Evolutionary conservation across 2,797 vertebrate species (phyloP).

Genomic region (Crax fasciolata): DNA sequence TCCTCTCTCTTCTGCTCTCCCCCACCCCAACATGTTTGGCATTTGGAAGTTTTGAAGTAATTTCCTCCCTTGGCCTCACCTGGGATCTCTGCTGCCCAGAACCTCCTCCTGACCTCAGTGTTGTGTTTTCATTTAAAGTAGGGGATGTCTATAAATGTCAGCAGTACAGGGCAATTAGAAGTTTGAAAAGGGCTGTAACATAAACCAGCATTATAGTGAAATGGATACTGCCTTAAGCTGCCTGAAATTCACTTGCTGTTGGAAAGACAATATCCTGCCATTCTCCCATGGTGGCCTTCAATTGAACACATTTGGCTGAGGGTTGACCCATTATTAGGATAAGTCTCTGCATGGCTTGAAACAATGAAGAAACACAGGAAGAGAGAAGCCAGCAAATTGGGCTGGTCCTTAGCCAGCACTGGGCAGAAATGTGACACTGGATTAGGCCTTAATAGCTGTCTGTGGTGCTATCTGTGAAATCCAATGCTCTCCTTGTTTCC

Average conservation of each 20-base stretch:
- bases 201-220: conserved; percentile 89
- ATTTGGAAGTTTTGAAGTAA: conserved; percentile 84
- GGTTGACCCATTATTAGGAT: conserved; percentile 86
- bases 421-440: conserved; percentile 84
- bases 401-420: conserved; percentile 79
- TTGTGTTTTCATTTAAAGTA: conserved; percentile 89
- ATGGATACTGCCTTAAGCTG: conserved; percentile 87
- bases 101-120: conserved; percentile 86
- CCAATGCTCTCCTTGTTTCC: conserved; percentile 73
- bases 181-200: conserved; percentile 89
- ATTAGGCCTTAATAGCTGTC: conserved; percentile 84
- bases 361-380: conserved; percentile 83
- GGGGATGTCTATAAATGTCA: conserved; percentile 89
- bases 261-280: conserved; percentile 90
- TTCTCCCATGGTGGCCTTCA: conserved; percentile 89
- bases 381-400: conserved; percentile 83
- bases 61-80: conserved; percentile 85
- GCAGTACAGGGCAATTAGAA: conserved; percentile 87
- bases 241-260: conserved; percentile 88
- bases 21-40: conserved; percentile 69
- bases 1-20: conserved; percentile 26
- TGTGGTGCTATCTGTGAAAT: conserved; percentile 81
- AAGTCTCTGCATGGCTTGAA: conserved; percentile 83
- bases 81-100: conserved; percentile 85
- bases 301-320: conserved; percentile 85